Base-by-base conservation (phyloP, 2,113 vertebrate genomes). In the Platichthys stellatus region DNA sequence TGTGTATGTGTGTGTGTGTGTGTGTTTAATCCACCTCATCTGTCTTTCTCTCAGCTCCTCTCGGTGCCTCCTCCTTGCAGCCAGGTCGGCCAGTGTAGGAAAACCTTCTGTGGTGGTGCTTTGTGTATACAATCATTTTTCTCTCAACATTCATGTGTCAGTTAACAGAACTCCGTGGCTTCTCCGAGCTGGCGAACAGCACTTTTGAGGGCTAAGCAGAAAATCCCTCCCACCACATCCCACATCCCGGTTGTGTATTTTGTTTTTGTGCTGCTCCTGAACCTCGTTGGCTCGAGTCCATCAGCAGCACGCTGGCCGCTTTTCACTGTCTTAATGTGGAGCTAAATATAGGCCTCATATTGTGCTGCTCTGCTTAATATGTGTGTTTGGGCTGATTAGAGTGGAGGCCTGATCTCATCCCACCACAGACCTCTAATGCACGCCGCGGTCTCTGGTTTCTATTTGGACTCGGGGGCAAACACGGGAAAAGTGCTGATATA, bases 311-410 rank as follows among this genome's bases (percentile, higher is more conserved):
- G 60, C 80, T 85, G 81, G 78, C 74, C 76, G 59, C 77, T 38
- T 57, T 59, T 82, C 88, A 70, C 59, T 70, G 74, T 87, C 88
- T 89, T 86, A 88, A 86, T 78, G 78, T 56, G 23, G 74, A 77
- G 88, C 91, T 93, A 93, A 93, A 91, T 91, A 92, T 92, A 92
- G 87, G 70, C 65, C 69, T 79, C 2, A 73, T 10, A 85, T 88
- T 91, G 84, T 87, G 86, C 88, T 28, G 80, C 78, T 83, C 78
- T 56, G 71, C 64, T 78, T 86, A 84, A 86, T 90, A 69, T 84
- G 83, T 90, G 86, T 86, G 84, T 80, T 84, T 80, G 80, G 87
- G 80, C 80, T 90, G 83, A 89, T 90, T 82, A 81, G 43, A 80
- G 76, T 56, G 63, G 71, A 71, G 74, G 72, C 68, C 81, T 90